A percentile compares a stretch with the other conserved stretches of the same genome.
Evolutionary conservation across 2,888 invertebrate species (phyloP).

Genomic region (Tipula vernalis): DNA sequence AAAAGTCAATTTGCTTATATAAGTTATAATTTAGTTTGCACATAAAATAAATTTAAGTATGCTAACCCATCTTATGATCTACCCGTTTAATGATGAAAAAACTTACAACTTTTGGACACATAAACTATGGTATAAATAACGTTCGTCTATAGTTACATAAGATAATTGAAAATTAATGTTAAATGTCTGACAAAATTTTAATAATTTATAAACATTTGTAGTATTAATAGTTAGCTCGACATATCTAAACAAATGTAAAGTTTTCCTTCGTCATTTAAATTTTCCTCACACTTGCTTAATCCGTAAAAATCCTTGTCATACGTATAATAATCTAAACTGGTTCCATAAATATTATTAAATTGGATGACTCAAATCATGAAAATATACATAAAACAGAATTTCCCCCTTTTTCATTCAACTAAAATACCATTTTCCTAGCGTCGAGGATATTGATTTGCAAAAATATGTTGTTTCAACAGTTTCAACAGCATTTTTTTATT

Average conservation of each 20-base stretch:
- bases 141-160: too few relatives aligned
- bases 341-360: background rate
- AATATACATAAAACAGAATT: background rate
- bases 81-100: too few relatives aligned
- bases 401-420: background rate
- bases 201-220: too few relatives aligned
- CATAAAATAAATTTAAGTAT: too few relatives aligned
- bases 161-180: too few relatives aligned
- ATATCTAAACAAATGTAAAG: background rate
- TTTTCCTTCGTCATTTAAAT: background rate
- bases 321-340: background rate
- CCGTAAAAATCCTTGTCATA: background rate
- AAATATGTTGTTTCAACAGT: background rate
- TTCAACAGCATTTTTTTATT: too few relatives aligned
- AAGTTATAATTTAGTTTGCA: too few relatives aligned
- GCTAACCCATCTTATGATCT: too few relatives aligned
- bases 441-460: background rate
- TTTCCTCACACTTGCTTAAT: background rate
- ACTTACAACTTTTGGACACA: too few relatives aligned
- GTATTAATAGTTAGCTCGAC: background rate
- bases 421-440: background rate
- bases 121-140: too few relatives aligned
- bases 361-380: background rate
- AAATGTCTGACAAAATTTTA: too few relatives aligned
- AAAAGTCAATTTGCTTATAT: too few relatives aligned